Evolutionary conservation across 2,888 invertebrate genomes (phyloP).

Genomic region (Scaptomyza reducta): DNA sequence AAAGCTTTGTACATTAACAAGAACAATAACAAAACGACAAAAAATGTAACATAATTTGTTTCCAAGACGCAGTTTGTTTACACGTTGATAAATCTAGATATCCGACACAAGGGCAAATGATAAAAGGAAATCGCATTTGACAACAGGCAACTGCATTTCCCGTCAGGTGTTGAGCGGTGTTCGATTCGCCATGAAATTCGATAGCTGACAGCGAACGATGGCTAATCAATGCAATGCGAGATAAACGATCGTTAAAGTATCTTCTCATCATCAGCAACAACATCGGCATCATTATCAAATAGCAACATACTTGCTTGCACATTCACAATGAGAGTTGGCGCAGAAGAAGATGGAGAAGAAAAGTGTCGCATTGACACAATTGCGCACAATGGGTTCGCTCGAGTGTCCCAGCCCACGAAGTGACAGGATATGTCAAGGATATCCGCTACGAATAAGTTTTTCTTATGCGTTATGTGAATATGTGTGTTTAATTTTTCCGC

Average conservation of each 20-base stretch:
- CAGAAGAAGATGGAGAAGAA: slow-evolving; percentile 9
- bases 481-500: slow-evolving; percentile 69
- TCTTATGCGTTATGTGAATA: slow-evolving; percentile 28
- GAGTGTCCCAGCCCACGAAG: slow-evolving; percentile 40
- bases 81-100: neutral
- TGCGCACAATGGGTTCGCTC: slow-evolving; percentile 54
- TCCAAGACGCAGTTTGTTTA: neutral
- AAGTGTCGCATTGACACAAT: slow-evolving; percentile 49
- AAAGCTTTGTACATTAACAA: no score
- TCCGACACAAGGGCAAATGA: neutral
- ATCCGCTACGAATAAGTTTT: slow-evolving; percentile 79
- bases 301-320: neutral
- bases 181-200: slow-evolving; percentile 42
- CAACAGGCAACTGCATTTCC: slow-evolving; percentile 42
- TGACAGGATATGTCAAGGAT: slow-evolving; percentile 84
- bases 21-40: no score
- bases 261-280: slow-evolving; percentile 6
- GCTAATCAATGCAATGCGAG: slow-evolving; percentile 58
- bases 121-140: slow-evolving; percentile 28
- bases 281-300: neutral
- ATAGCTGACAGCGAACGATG: slow-evolving; percentile 14
- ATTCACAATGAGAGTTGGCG: neutral
- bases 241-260: slow-evolving; percentile 47
- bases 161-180: slow-evolving; percentile 63
- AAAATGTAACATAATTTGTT: neutral